phyloP scores from a whole-genome alignment of 30 jellyfish, hydroid and myxozoan genomes.

The Catostylus mosaicus region DNA sequence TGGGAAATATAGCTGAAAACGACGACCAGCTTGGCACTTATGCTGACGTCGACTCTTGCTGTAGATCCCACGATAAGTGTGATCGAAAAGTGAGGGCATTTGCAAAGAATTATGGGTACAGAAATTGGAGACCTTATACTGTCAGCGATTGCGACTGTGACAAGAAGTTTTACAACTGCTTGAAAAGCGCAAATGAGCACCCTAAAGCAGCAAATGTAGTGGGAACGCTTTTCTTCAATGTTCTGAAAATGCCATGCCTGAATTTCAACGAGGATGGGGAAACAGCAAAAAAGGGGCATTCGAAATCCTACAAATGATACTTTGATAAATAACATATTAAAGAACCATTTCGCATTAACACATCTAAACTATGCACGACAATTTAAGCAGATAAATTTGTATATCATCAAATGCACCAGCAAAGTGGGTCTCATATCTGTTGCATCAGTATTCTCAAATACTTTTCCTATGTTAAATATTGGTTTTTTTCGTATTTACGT shows the following conservation, averaged over 20 bases:
- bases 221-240: slow-evolving; percentile 13
- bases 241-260: slow-evolving; percentile 21
- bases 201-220: slow-evolving; percentile 19
- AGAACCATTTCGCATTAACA: too few species aligned
- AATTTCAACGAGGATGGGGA: background rate
- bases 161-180: slow-evolving; percentile 25
- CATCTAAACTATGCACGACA: too few species aligned
- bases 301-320: slow-evolving; percentile 9
- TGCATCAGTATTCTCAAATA: too few species aligned
- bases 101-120: slow-evolving; percentile 3
- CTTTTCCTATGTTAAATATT: too few species aligned
- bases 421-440: too few species aligned
- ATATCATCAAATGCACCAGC: too few species aligned
- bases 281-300: slow-evolving; percentile 18
- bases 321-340: too few species aligned
- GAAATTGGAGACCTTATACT: slow-evolving; percentile 8
- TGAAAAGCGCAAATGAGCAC: slow-evolving; percentile 21
- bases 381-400: too few species aligned
- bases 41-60: slow-evolving; percentile 47
- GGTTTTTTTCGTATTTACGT: too few species aligned
- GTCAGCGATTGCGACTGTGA: slow-evolving; percentile 59
- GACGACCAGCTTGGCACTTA: slow-evolving; percentile 41
- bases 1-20: slow-evolving; percentile 17
- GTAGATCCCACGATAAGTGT: slow-evolving; percentile 43
- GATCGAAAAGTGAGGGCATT: slow-evolving; percentile 2